Conservation (phyloP, 2,888 invertebrate genomes). For the Sicus ferrugineus region DNA sequence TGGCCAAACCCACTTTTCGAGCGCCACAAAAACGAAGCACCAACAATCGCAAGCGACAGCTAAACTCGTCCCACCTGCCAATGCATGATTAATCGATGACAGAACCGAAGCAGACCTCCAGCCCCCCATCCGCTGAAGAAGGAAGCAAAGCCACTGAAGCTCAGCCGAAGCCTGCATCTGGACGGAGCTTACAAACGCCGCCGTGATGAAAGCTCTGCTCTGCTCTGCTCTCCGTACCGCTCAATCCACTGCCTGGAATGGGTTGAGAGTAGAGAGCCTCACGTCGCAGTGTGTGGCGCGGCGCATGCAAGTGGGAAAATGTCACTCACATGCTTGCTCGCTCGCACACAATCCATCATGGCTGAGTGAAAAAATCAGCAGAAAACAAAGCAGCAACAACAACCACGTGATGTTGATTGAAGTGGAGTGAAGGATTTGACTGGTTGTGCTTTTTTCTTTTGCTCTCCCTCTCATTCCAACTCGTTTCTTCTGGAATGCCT, state of each 20-base stretch:
- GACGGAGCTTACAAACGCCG: background rate
- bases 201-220: no score
- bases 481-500: no score
- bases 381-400: slow-evolving; percentile 23
- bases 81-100: slow-evolving; percentile 8
- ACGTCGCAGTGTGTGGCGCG: no score
- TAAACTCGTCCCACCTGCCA: slow-evolving; percentile 8
- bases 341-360: slow-evolving; percentile 38
- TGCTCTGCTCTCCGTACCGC: no score
- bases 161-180: background rate
- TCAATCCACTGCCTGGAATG: no score
- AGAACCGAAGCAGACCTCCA: slow-evolving; percentile 7
- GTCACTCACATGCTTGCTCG: slow-evolving; percentile 18
- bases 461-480: slow-evolving; percentile 31
- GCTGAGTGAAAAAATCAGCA: slow-evolving; percentile 29
- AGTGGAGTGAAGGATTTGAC: slow-evolving; percentile 51
- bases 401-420: slow-evolving; percentile 50
- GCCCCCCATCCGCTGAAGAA: background rate
- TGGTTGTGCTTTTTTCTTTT: slow-evolving; percentile 36
- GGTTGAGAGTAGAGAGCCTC: no score
- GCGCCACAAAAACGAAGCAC: background rate
- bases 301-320: slow-evolving; percentile 26
- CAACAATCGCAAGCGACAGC: background rate
- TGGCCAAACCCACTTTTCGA: slow-evolving; percentile 37
- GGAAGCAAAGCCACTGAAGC: slow-evolving; percentile 16